Base-by-base conservation (phyloP, 1,140 invertebrate species). In the Drosophila pectinifera region DNA sequence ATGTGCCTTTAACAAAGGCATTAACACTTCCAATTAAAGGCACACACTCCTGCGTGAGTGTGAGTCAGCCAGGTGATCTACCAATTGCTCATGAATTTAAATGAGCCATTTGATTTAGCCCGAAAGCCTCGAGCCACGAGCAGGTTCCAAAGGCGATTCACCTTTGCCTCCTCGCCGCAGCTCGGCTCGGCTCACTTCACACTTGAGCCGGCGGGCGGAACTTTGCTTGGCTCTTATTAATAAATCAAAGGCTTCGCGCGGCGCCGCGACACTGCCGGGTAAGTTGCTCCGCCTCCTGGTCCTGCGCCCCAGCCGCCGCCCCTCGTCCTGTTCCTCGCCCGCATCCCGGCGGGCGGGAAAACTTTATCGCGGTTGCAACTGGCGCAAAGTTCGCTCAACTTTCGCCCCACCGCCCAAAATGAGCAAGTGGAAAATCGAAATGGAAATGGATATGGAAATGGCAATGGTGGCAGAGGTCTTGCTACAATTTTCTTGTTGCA, bases 201-300 rank as follows among this genome's bases (percentile, higher is more conserved):
- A 70, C 67, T 69, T 45, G 64, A 57, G 65, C 42, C 64, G 48
- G 18, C 31, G 34, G 48, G 51, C 34, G 39, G 64, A 72, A 72
- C 64, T 72, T 70, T 72, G 7, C 68, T 31, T 31, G 45, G 73
- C 73, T 68, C 54, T 74, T 68, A 86, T 86, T 88, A 86, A 86
- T 86, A 86, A 86, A 86, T 86, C 82, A 86, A 88, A 79, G 75
- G 70, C 67, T 84, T 80, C 53, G 73, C 65, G 48, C 59, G 80
- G 22, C 48, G 74, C 38, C 45, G 46, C 54, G 63, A 77, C 73
- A 77, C 73, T 77, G 46, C 55, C 54, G 67, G 78, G 75, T 86
- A 85, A 85, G 74, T 85, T 86, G 58, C 73, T 70, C 59, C 46
- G 24, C 26, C 24, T 36, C 16, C 16, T 22, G 1, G 14, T 4